Percentiles rank a stretch among this genome's conserved stretches.
phyloP scores from a whole-genome alignment of 1,140 invertebrate genomes.

The Trichonephila clavipes region DNA sequence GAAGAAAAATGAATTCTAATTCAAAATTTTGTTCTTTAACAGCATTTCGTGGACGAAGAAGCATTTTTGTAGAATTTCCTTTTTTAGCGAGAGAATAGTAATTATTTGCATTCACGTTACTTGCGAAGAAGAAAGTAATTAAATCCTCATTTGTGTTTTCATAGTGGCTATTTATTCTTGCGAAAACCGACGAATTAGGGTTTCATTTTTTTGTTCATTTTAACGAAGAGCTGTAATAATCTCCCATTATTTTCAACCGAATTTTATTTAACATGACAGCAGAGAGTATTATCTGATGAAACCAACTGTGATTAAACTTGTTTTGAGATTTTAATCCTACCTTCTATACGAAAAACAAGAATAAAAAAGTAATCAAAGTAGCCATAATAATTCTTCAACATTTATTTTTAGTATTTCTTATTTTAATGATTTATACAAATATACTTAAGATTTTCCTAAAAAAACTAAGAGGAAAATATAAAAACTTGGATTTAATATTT shows the following conservation, averaged over 20 bases:
- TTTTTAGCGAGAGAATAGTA: neutral
- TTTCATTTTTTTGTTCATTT: neutral
- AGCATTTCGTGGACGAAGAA: neutral
- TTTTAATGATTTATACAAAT: too few relatives aligned
- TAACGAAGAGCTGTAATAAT: neutral
- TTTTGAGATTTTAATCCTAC: too few relatives aligned
- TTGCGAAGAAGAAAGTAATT: neutral
- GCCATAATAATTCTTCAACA: too few relatives aligned
- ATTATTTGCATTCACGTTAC: neutral
- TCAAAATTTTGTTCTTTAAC: neutral
- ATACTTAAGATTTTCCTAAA: too few relatives aligned
- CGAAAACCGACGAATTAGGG: neutral
- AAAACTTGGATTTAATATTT: too few relatives aligned
- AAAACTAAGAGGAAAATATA: too few relatives aligned
- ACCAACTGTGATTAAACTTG: too few relatives aligned
- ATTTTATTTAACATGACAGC: too few relatives aligned
- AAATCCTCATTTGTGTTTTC: constrained; percentile 8
- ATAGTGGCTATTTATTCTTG: neutral
- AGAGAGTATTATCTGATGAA: too few relatives aligned
- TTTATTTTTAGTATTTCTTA: too few relatives aligned
- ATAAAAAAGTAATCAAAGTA: too few relatives aligned
- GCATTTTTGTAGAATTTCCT: neutral
- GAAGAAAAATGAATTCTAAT: neutral
- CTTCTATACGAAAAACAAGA: too few relatives aligned
- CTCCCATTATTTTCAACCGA: neutral